Evolutionary conservation across 2,888 invertebrate species (phyloP).

Genomic region (Adelphocoris suturalis): DNA sequence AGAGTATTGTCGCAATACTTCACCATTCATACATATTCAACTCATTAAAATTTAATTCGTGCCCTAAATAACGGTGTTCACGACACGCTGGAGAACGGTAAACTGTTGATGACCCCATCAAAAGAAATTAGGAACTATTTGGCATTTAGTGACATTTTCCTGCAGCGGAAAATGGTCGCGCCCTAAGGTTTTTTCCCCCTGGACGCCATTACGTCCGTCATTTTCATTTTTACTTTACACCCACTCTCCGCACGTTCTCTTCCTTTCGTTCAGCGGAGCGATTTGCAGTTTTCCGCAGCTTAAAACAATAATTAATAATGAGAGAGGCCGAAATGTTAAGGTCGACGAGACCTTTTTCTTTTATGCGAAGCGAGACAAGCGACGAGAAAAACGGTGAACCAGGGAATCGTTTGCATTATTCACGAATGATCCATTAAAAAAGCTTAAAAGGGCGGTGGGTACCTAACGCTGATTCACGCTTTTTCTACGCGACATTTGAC

Average conservation of each 20-base stretch:
- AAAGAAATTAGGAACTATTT: neutral
- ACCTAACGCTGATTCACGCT: too few relatives aligned
- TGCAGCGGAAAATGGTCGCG: neutral
- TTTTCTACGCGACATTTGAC: too few relatives aligned
- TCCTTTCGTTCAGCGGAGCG: too few relatives aligned
- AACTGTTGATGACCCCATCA: too few relatives aligned
- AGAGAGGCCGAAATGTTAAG: neutral
- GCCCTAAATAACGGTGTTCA: too few relatives aligned
- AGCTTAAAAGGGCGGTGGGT: too few relatives aligned
- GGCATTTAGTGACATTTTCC: slow-evolving; percentile 44
- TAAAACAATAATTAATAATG: neutral
- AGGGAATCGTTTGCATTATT: neutral
- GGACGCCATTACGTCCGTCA: neutral
- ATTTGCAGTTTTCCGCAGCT: neutral
- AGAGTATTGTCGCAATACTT: too few relatives aligned
- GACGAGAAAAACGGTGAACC: neutral
- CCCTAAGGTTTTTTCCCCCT: neutral
- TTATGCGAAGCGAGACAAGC: neutral
- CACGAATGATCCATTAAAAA: too few relatives aligned
- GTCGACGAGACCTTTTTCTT: neutral
- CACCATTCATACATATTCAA: too few relatives aligned
- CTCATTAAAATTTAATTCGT: too few relatives aligned
- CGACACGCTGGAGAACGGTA: too few relatives aligned
- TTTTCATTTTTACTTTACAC: neutral
- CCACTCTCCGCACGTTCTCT: too few relatives aligned